These are phyloP conservation scores for Corythoichthys intestinalis DNA, from an alignment of 2,113 vertebrate species.

Conservation along the genomic window DNA sequence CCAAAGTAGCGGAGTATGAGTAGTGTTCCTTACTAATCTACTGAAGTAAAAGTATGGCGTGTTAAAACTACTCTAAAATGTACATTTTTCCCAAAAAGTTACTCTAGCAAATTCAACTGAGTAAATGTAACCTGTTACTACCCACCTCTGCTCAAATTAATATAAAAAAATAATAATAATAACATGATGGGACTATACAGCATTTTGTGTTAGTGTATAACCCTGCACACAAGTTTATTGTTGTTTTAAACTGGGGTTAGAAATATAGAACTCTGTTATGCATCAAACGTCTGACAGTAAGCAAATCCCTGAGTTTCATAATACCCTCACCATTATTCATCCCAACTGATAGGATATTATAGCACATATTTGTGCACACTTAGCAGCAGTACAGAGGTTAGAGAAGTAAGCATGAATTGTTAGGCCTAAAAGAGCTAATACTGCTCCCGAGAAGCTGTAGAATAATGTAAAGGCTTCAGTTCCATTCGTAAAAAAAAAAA, in stretches of 20 bases:
- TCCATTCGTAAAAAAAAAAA: conserved; percentile 24
- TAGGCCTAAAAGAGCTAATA: conserved; percentile 33
- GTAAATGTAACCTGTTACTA: too few species aligned
- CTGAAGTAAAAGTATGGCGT: too few species aligned
- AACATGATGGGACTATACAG: background rate
- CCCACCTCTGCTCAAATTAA: background rate
- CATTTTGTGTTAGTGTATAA: conserved; percentile 23
- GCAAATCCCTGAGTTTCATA: background rate
- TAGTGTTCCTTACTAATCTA: too few species aligned
- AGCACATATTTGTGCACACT: conserved; percentile 19
- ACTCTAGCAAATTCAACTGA: too few species aligned
- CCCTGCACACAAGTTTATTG: conserved; percentile 1
- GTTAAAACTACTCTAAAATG: too few species aligned
- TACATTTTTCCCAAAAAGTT: too few species aligned
- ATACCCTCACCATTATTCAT: background rate
- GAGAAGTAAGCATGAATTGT: conserved; percentile 33
- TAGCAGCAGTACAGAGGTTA: conserved; percentile 51
- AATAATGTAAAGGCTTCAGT: conserved; percentile 43
- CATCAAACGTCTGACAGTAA: conserved; percentile 24
- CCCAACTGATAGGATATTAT: background rate
- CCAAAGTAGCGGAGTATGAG: too few species aligned
- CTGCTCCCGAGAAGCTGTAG: conserved; percentile 25
- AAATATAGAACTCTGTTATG: conserved; percentile 33
- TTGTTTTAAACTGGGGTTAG: conserved; percentile 31
- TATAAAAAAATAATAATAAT: background rate